These are phyloP conservation scores for Sinocyclocheilus anophthalmus DNA, from an alignment of 2,113 vertebrate genomes.

Conservation along the genomic window DNA sequence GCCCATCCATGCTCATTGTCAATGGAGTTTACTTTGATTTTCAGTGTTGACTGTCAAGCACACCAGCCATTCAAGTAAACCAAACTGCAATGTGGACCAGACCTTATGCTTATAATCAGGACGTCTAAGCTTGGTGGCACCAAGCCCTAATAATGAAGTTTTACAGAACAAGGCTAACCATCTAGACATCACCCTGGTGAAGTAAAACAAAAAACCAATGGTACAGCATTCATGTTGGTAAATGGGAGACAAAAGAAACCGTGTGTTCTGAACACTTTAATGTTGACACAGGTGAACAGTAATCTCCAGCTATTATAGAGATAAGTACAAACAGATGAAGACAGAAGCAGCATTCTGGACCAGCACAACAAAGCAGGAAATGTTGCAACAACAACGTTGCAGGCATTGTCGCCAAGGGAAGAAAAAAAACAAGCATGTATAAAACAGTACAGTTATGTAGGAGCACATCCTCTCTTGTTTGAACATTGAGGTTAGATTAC, in stretches of 20 bases:
- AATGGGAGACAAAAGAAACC: conserved; percentile 28
- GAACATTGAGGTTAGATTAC: conserved; percentile 13
- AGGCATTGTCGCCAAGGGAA: not conserved
- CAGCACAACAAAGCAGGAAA: conserved; percentile 22
- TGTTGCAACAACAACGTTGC: conserved; percentile 7
- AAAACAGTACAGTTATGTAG: conserved; percentile 15
- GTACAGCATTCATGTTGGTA: not conserved
- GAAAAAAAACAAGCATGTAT: conserved; percentile 40
- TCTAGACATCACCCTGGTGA: not conserved
- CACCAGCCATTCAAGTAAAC: too few relatives aligned
- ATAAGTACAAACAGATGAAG: conserved; percentile 52
- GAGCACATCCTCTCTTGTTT: conserved; percentile 4
- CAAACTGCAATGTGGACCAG: not conserved
- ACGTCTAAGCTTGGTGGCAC: not conserved
- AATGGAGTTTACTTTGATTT: not conserved
- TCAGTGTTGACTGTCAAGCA: too few relatives aligned
- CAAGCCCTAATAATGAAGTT: not conserved
- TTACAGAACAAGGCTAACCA: not conserved
- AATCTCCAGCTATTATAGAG: conserved; percentile 62
- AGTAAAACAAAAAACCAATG: conserved; percentile 5
- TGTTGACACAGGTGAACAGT: conserved; percentile 72
- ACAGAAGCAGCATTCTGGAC: conserved; percentile 42
- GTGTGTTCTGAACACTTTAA: conserved; percentile 72
- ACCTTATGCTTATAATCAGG: not conserved
- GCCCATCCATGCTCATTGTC: not conserved